A percentile compares a stretch with the other conserved stretches of the same genome.
Conservation (phyloP, 2,888 invertebrate species). For the Lingula anatina region DNA sequence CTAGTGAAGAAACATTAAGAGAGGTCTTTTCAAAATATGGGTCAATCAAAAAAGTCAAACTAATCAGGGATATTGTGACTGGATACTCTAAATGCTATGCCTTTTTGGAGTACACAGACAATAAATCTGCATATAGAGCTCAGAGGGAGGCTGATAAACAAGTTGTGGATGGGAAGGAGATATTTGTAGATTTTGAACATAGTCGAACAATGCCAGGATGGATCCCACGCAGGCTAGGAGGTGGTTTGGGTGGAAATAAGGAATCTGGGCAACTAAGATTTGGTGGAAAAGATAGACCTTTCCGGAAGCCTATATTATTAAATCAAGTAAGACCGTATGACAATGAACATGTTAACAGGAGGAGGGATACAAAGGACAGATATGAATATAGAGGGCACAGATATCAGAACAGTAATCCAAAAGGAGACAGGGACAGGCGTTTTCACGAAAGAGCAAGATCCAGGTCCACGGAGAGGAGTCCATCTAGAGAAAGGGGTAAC, state of each 20-base stretch:
- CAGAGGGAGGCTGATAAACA: conserved; percentile 60
- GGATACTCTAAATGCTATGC: conserved; percentile 78
- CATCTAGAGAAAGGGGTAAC: too few species aligned
- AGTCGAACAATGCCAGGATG: conserved; percentile 67
- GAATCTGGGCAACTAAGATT: conserved; percentile 84
- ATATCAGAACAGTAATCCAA: too few species aligned
- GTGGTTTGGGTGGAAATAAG: conserved; percentile 80
- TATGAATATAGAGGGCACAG: too few species aligned
- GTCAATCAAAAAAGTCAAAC: conserved; percentile 60
- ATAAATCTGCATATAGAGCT: conserved; percentile 62
- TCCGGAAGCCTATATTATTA: conserved; percentile 54
- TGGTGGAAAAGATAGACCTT: conserved; percentile 75
- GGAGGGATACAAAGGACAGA: too few species aligned
- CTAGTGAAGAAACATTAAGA: conserved; percentile 59
- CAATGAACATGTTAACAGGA: too few species aligned
- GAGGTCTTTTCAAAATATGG: conserved; percentile 60
- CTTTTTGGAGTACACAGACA: conserved; percentile 73
- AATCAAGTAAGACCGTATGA: too few species aligned
- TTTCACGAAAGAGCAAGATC: too few species aligned
- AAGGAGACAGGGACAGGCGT: too few species aligned
- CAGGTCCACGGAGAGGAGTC: too few species aligned
- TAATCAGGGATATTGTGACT: conserved; percentile 77
- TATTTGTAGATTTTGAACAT: conserved; percentile 74
- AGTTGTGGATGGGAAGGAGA: conserved; percentile 63
- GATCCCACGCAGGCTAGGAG: conserved; percentile 79